These are phyloP conservation scores for Paramuricea clavata DNA, from an alignment of 92 coral and sea anemone species.

Conservation along the genomic window DNA sequence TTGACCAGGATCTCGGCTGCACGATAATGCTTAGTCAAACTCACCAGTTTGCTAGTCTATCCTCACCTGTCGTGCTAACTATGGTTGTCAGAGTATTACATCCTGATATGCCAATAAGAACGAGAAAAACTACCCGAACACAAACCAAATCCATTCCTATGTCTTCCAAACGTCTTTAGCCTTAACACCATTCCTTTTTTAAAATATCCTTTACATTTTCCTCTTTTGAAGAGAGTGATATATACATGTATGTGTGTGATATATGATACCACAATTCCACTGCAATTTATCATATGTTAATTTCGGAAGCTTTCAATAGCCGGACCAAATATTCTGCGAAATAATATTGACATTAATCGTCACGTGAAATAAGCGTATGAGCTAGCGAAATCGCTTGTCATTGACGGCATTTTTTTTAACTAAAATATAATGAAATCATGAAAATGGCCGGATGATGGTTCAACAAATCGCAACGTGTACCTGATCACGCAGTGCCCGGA, in stretches of 20 bases:
- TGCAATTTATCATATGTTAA: background rate
- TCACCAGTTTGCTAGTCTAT: no score
- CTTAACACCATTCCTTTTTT: no score
- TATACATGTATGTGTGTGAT: background rate
- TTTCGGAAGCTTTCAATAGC: background rate
- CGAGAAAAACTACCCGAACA: background rate
- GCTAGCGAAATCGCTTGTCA: background rate
- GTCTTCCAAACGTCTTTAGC: background rate
- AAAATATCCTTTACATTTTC: background rate
- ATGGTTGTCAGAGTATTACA: background rate
- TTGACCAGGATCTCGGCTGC: no score
- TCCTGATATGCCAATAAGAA: background rate
- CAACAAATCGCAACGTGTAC: no score
- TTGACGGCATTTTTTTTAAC: background rate
- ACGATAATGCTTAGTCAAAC: no score
- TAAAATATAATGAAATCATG: no score
- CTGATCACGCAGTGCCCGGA: no score
- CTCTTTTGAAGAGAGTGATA: background rate
- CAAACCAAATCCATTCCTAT: background rate
- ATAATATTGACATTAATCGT: background rate
- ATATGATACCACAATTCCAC: background rate
- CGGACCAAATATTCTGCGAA: background rate
- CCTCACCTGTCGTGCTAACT: background rate
- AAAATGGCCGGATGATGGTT: no score
- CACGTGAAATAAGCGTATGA: background rate